Percentiles rank a stretch among this genome's conserved stretches.
Conservation (phyloP, 2,888 invertebrate genomes). For the Asteroscopus sphinx region DNA sequence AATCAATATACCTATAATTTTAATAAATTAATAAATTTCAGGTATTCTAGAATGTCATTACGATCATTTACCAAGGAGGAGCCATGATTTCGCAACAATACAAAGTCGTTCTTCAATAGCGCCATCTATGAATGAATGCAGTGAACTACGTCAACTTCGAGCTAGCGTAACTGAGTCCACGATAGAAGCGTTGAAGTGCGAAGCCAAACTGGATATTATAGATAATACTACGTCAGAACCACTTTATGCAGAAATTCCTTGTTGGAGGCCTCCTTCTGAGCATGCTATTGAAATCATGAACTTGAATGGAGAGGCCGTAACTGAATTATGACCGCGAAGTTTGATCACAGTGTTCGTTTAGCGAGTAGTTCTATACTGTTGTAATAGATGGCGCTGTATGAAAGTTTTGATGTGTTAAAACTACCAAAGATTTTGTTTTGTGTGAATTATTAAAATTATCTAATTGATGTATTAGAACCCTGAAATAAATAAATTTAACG, state of each 20-base stretch:
- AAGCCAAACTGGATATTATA: constrained; percentile 81
- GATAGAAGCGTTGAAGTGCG: constrained; percentile 84
- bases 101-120: constrained; percentile 70
- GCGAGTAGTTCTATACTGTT: constrained; percentile 28
- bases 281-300: constrained; percentile 83
- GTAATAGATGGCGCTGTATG: constrained; percentile 72
- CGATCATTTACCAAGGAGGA: constrained; percentile 89
- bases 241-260: constrained; percentile 92
- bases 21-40: constrained; percentile 44
- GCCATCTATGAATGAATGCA: constrained; percentile 76
- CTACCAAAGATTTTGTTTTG: constrained; percentile 59
- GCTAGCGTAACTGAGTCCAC: constrained; percentile 77
- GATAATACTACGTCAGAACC: constrained; percentile 88
- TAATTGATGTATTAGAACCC: constrained; percentile 41
- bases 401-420: constrained; percentile 30
- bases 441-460: constrained; percentile 52
- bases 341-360: constrained; percentile 12
- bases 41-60: constrained; percentile 91
- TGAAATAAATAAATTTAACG: constrained; percentile 37
- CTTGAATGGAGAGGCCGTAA: constrained; percentile 85
- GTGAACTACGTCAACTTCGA: constrained; percentile 72
- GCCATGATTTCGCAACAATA: constrained; percentile 72
- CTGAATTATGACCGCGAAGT: constrained; percentile 81
- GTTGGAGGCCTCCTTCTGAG: constrained; percentile 85
- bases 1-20: too few species aligned